phyloP scores from a whole-genome alignment of 1,140 invertebrate genomes.

The Radopholus similis region DNA sequence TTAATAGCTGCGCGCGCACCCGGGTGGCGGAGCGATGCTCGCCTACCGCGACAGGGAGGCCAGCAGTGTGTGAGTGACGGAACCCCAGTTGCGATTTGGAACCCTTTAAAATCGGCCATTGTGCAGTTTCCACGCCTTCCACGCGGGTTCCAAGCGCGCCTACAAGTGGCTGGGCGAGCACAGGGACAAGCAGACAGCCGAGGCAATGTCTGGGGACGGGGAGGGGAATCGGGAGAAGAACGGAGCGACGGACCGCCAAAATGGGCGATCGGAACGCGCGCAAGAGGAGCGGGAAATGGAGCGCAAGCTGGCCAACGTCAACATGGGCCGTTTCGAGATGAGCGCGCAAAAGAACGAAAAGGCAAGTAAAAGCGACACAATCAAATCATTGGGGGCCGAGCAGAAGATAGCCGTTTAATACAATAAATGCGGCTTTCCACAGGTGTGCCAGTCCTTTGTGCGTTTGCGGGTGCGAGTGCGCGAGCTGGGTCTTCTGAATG shows the following conservation, averaged over 20 bases:
- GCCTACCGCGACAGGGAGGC: conserved; percentile 55
- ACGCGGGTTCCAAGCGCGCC: conserved; percentile 50
- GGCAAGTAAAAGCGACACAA: conserved; percentile 34
- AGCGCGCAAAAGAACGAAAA: conserved; percentile 39
- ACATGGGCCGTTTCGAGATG: conserved; percentile 52
- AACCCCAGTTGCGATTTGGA: background rate
- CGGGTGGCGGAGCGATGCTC: conserved; percentile 54
- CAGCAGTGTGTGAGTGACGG: conserved; percentile 37
- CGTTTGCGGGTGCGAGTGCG: conserved; percentile 40
- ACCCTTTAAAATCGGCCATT: background rate
- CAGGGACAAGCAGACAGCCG: conserved; percentile 32
- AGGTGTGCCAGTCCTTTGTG: conserved; percentile 12
- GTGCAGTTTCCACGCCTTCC: conserved; percentile 56
- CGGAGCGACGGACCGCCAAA: background rate
- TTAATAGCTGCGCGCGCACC: too few species aligned
- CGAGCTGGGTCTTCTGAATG: conserved; percentile 44
- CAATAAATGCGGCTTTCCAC: background rate
- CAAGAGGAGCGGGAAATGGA: background rate
- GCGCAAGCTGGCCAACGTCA: conserved; percentile 49
- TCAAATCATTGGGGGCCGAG: background rate
- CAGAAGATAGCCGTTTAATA: background rate
- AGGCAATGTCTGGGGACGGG: conserved; percentile 21
- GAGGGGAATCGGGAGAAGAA: background rate
- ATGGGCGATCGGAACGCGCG: background rate
- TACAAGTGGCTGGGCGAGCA: conserved; percentile 48